A percentile compares a stretch with the other conserved stretches of the same genome.
These are phyloP conservation scores for Sinocyclocheilus rhinocerous DNA, from an alignment of 2,113 vertebrate species.

Conservation along the genomic window DNA sequence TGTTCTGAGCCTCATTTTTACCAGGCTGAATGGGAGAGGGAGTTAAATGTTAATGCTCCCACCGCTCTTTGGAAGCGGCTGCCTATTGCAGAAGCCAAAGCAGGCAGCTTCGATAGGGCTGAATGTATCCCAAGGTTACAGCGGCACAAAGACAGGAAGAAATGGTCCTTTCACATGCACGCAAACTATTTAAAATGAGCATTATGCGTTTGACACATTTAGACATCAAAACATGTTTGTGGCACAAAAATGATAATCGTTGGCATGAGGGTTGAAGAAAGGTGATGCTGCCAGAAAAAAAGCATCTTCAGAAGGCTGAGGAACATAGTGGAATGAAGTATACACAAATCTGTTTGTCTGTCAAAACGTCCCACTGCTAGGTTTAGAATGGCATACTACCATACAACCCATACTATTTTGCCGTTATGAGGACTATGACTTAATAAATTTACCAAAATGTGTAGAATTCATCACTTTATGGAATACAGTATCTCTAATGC, in stretches of 20 bases:
- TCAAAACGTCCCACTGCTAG: no score
- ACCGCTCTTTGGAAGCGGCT: constrained; percentile 52
- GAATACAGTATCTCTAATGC: background rate
- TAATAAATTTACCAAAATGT: background rate
- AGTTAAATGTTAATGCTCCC: constrained; percentile 67
- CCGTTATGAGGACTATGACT: background rate
- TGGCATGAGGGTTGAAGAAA: constrained; percentile 51
- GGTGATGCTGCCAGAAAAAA: constrained; percentile 42
- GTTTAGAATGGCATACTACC: background rate
- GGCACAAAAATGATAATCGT: constrained; percentile 50
- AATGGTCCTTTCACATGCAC: constrained; percentile 55
- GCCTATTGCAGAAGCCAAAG: constrained; percentile 54
- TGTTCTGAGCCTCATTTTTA: constrained; percentile 4
- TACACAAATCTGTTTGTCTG: constrained; percentile 34
- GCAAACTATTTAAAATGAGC: constrained; percentile 62
- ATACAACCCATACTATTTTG: background rate
- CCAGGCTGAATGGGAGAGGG: constrained; percentile 62
- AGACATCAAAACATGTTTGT: constrained; percentile 24
- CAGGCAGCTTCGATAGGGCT: constrained; percentile 53
- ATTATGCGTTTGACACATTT: constrained; percentile 59
- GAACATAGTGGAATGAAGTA: constrained; percentile 16
- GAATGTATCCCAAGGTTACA: constrained; percentile 67
- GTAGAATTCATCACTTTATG: background rate
- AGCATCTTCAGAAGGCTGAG: constrained; percentile 59
- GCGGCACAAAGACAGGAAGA: constrained; percentile 39